Evolutionary conservation across 2,113 vertebrate species (phyloP), one percentile per base, ranked within the genome.

Genomic region (Clarias gariepinus): DNA sequence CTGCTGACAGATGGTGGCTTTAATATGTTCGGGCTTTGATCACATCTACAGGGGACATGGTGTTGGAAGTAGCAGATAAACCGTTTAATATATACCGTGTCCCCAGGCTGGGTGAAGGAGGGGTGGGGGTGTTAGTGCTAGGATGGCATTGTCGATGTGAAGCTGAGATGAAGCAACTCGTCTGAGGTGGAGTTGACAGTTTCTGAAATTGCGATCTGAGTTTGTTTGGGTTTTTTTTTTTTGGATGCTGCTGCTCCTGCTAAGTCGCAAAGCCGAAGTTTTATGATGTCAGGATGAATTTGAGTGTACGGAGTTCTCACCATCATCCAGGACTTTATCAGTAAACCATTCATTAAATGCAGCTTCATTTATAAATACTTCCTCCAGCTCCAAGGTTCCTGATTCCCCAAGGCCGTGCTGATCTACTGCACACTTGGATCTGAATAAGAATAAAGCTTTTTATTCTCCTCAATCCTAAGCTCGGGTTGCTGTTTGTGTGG

Each of bases 11-110:
- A 87, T 86, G 58, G 63, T 21, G 47, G 77, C 83, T 83, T 88
- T 90, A 87, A 88, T 90, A 85, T 82, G 82, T 86, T 82, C 60
- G 52, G 47, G 36, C 81, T 91, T 84, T 90, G 87, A 88, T 89
- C 86, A 80, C 81, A 91, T 90, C 86, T 79, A 80, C 80, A 66
- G 77, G 81, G 30, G 86, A 79, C 21, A 12, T 30, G 81, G 28
- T 88, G 84, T 90, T 87, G 55, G 68, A 80, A 68, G 58, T 86
- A 61, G 85, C 85, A 90, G 89, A 92, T 90, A 88, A 88, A 92
- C 77, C 89, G 86, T 89, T 92, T 91, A 91, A 92, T 93, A 89
- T 87, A 90, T 84, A 87, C 81, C 41, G 55, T 68, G 63, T 90
- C 90, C 89, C 90, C 82, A 74, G 87, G 77, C 60, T 66, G 41